Conservation (phyloP, 2,888 invertebrate genomes). For the Perizoma affinitatum region DNA sequence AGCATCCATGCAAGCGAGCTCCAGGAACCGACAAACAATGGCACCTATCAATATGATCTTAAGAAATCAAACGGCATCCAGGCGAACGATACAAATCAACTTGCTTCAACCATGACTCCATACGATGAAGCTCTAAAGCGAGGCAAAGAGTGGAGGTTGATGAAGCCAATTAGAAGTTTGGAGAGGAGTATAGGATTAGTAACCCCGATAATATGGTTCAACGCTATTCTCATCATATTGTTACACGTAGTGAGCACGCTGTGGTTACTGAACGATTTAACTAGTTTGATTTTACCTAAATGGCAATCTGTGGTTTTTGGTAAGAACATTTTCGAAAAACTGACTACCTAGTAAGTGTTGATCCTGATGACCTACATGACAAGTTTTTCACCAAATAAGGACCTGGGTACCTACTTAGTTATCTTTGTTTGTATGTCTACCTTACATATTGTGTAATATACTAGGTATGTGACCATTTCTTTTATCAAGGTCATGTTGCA, state of each 20-base stretch:
- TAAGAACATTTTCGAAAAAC: constrained; percentile 67
- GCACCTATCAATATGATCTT: neutral
- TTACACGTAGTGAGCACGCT: constrained; percentile 68
- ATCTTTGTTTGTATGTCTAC: too few species aligned
- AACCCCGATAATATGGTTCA: constrained; percentile 87
- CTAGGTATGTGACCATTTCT: too few species aligned
- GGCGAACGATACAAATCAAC: neutral
- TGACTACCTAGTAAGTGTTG: too few species aligned
- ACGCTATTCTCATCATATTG: constrained; percentile 79
- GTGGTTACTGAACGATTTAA: constrained; percentile 55
- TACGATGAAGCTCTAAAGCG: constrained; percentile 53
- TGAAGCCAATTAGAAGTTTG: constrained; percentile 57
- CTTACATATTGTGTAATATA: too few species aligned
- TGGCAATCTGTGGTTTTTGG: constrained; percentile 83
- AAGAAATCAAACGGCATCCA: neutral
- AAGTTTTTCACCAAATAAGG: too few species aligned
- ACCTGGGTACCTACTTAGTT: too few species aligned
- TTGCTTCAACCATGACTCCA: constrained; percentile 15
- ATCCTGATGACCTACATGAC: too few species aligned
- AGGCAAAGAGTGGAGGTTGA: constrained; percentile 51
- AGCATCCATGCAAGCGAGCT: neutral
- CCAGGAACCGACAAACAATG: neutral
- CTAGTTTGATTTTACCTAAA: constrained; percentile 51
- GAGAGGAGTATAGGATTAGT: constrained; percentile 76
- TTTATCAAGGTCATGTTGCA: too few species aligned